Conservation (phyloP, 2,113 vertebrate genomes). For the Pachyramphus minor region DNA sequence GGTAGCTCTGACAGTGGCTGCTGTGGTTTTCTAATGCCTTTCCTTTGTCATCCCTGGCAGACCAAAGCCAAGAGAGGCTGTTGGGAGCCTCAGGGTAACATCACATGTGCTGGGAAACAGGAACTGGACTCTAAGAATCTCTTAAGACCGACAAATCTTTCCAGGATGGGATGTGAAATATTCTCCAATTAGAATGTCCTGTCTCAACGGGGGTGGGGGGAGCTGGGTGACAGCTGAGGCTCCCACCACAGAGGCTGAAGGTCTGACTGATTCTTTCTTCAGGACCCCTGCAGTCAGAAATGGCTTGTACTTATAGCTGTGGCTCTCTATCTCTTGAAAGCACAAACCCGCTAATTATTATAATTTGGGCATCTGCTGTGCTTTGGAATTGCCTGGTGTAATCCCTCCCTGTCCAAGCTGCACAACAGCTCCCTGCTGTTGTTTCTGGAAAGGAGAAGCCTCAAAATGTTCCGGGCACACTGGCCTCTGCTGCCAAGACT, state of each 20-base stretch:
- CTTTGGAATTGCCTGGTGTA: neutral
- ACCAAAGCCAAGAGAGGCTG: neutral
- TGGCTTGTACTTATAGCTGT: neutral
- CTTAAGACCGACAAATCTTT: neutral
- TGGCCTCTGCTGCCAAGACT: neutral
- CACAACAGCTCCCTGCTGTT: neutral
- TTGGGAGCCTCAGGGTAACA: neutral
- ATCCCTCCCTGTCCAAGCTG: neutral
- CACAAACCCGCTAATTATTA: neutral
- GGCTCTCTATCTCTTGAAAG: neutral
- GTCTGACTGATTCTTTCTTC: neutral
- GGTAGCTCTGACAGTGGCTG: neutral
- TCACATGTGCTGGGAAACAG: neutral
- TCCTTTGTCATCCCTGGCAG: neutral
- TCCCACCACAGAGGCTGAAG: neutral
- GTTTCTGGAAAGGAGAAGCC: neutral
- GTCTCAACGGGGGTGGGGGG: neutral
- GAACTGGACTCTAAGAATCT: neutral
- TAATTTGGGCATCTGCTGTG: neutral
- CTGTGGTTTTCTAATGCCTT: neutral
- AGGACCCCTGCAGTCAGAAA: neutral
- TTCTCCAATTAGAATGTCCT: neutral
- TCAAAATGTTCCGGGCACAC: neutral
- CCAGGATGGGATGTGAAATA: neutral
- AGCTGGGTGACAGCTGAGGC: neutral